These are phyloP conservation scores for Drosophila nigromelanica DNA, from an alignment of 1,140 invertebrate genomes.

Conservation along the genomic window DNA sequence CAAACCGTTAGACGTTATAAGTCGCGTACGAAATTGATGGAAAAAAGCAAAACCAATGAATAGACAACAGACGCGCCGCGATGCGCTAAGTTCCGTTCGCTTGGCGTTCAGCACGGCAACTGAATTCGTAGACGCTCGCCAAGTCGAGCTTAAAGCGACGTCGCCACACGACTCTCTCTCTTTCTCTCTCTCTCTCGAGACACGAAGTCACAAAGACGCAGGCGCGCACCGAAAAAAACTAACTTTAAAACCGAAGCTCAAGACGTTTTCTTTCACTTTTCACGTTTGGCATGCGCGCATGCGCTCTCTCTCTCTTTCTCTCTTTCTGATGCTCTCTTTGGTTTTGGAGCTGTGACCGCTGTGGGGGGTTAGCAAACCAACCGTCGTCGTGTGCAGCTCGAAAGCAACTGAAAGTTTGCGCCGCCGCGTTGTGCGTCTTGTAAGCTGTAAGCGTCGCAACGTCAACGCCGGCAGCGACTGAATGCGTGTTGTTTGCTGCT, in stretches of 20 bases:
- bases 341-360: slow-evolving; percentile 1
- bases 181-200: slow-evolving; percentile 3
- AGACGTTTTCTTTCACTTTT: slow-evolving; percentile 66
- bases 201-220: slow-evolving; percentile 12
- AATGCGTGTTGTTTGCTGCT: slow-evolving; percentile 32
- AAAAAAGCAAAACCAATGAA: slow-evolving; percentile 4
- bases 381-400: slow-evolving; percentile 74
- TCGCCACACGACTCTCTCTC: slow-evolving; percentile 3
- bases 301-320: slow-evolving; percentile 21
- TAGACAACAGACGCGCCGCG: slow-evolving; percentile 21
- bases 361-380: slow-evolving; percentile 26
- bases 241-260: not conserved
- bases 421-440: not conserved
- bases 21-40: slow-evolving; percentile 5
- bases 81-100: slow-evolving; percentile 61
- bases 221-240: not conserved
- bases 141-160: slow-evolving; percentile 44
- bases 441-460: slow-evolving; percentile 22
- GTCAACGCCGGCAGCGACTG: slow-evolving; percentile 28
- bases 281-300: slow-evolving; percentile 26
- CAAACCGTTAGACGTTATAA: slow-evolving; percentile 14
- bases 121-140: slow-evolving; percentile 41
- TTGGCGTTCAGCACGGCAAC: slow-evolving; percentile 56
- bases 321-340: slow-evolving; percentile 3
- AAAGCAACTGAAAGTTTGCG: slow-evolving; percentile 76